Evolutionary conservation across 2,888 invertebrate genomes (phyloP).

Genomic region (Ophion ellenae): DNA sequence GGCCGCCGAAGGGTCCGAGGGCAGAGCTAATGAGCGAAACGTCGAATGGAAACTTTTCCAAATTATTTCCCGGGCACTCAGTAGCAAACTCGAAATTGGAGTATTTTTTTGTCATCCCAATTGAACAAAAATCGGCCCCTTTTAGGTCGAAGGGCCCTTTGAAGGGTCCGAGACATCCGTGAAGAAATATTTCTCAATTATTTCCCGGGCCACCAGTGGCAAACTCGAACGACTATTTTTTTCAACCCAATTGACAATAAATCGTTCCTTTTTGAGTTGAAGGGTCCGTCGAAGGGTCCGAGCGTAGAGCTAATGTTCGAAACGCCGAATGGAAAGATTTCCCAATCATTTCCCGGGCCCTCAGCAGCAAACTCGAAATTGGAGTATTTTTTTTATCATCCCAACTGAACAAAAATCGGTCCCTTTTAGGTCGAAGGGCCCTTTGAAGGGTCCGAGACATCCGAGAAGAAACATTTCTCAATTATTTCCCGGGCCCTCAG

Average conservation of each 20-base stretch:
- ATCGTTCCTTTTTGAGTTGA: background rate
- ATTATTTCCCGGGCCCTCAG: background rate
- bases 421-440: background rate
- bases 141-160: too few relatives aligned
- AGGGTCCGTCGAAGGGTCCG: background rate
- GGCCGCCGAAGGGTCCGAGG: background rate
- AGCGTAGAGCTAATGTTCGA: background rate
- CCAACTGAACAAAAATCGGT: background rate
- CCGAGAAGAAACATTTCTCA: background rate
- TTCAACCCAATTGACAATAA: background rate
- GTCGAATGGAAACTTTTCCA: background rate
- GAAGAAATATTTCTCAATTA: background rate
- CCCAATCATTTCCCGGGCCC: background rate
- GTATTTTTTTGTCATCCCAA: background rate
- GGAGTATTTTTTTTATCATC: background rate
- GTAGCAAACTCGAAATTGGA: background rate
- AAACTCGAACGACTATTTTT: background rate
- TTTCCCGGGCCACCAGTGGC: background rate
- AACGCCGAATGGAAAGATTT: background rate
- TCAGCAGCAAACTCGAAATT: background rate
- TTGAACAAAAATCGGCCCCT: too few relatives aligned
- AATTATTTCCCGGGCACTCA: background rate
- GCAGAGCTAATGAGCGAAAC: background rate
- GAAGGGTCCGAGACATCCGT: background rate
- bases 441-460: background rate